A percentile compares a stretch with the other conserved stretches of the same genome.
Evolutionary conservation across 2,797 vertebrate genomes (phyloP).

Genomic region (Darevskia nairensis): DNA sequence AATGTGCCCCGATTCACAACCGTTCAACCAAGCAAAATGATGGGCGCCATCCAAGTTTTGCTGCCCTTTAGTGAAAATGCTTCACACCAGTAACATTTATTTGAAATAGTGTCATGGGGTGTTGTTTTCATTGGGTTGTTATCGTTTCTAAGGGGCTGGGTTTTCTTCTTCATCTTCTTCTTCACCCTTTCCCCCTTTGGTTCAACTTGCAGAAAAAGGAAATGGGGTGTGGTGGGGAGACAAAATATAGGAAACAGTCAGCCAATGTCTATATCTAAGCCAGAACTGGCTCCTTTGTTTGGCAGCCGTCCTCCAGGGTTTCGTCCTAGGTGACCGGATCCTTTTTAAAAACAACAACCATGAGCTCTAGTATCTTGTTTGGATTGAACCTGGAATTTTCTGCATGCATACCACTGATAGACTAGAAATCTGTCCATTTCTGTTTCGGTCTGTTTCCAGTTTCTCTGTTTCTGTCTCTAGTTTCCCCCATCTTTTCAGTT

Average conservation of each 20-base stretch:
- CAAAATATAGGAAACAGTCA: not conserved
- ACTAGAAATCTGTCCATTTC: too few species aligned
- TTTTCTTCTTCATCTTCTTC: not conserved
- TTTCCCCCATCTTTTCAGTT: too few species aligned
- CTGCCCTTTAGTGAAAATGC: conserved; percentile 33
- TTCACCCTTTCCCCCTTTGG: not conserved
- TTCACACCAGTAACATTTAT: conserved; percentile 43
- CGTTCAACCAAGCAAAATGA: conserved; percentile 38
- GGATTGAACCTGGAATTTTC: too few species aligned
- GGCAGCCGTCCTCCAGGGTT: too few species aligned
- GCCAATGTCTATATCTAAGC: not conserved
- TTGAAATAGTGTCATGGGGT: conserved; percentile 43
- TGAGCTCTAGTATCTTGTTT: too few species aligned
- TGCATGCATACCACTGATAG: too few species aligned
- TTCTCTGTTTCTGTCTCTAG: too few species aligned
- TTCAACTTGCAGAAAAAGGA: conserved; percentile 9
- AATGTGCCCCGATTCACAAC: conserved; percentile 36
- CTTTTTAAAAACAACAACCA: too few species aligned
- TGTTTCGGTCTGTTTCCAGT: too few species aligned
- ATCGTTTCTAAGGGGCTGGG: conserved; percentile 10
- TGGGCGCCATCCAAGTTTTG: conserved; percentile 51
- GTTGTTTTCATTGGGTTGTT: conserved; percentile 22
- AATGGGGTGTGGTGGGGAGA: too few species aligned
- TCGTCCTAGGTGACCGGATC: too few species aligned
- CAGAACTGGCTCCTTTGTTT: too few species aligned